phyloP scores from a whole-genome alignment of 2,888 invertebrate genomes.

The Hirtodrosophila histrioides region DNA sequence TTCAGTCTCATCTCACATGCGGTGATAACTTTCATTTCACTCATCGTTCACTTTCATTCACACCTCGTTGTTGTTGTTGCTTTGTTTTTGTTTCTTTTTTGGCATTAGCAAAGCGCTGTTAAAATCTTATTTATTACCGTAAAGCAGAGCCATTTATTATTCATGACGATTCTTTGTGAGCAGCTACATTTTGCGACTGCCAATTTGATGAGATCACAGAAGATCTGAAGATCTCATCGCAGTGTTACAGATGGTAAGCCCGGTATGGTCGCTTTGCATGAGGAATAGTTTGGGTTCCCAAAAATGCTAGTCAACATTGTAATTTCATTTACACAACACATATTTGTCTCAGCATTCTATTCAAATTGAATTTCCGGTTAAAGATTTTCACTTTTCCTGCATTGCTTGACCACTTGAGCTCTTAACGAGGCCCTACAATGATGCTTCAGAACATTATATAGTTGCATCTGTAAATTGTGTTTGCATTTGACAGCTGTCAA shows the following conservation, averaged over 20 bases:
- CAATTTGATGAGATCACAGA: constrained; percentile 50
- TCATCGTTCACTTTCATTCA: constrained; percentile 72
- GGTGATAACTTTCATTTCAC: constrained; percentile 70
- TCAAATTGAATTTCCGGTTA: constrained; percentile 69
- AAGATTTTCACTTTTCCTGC: constrained; percentile 67
- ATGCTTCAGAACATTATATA: constrained; percentile 49
- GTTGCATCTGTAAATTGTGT: constrained; percentile 37
- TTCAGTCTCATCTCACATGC: constrained; percentile 39
- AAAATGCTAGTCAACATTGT: constrained; percentile 23
- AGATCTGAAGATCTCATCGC: constrained; percentile 4
- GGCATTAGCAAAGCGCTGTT: constrained; percentile 52
- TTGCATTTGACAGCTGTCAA: constrained; percentile 71
- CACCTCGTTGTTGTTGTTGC: constrained; percentile 45
- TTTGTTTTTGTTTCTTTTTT: not conserved
- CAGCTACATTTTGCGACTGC: constrained; percentile 14
- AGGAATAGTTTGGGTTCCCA: constrained; percentile 29
- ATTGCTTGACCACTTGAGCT: constrained; percentile 40
- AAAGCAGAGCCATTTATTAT: constrained; percentile 39
- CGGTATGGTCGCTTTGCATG: constrained; percentile 31
- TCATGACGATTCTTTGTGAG: constrained; percentile 22
- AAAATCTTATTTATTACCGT: constrained; percentile 42
- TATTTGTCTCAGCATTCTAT: constrained; percentile 54
- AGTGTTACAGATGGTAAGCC: constrained; percentile 13
- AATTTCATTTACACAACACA: constrained; percentile 32
- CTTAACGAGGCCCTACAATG: constrained; percentile 40